A percentile compares a stretch with the other conserved stretches of the same genome.
phyloP scores from a whole-genome alignment of 2,888 invertebrate species.

The Tupiocoris notatus region DNA sequence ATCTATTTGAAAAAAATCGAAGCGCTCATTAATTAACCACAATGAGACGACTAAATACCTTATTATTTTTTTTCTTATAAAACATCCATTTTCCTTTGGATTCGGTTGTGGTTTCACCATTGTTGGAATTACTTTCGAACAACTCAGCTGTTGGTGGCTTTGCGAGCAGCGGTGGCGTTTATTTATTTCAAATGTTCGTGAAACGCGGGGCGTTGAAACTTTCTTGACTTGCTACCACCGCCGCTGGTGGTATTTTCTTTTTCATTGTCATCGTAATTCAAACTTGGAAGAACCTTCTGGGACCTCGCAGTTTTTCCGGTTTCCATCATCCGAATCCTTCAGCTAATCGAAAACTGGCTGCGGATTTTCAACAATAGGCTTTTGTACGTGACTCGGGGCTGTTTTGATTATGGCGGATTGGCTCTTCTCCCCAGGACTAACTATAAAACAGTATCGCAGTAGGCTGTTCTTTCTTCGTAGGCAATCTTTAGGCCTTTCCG shows the following conservation, averaged over 20 bases:
- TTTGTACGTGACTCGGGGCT: conserved; percentile 24
- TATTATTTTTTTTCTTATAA: too few relatives aligned
- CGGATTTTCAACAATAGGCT: conserved; percentile 35
- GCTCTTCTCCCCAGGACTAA: conserved; percentile 1
- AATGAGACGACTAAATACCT: too few relatives aligned
- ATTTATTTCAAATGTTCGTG: background rate
- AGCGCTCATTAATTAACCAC: too few relatives aligned
- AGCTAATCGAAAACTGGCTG: conserved; percentile 29
- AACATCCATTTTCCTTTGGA: too few relatives aligned
- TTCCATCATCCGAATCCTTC: conserved; percentile 36
- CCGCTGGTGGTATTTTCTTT: too few relatives aligned
- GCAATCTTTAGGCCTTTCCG: conserved; percentile 27
- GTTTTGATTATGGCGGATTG: conserved; percentile 41
- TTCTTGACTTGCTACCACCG: background rate
- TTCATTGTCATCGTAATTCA: background rate
- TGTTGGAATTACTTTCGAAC: background rate
- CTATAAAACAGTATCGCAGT: background rate
- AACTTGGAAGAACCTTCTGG: conserved; percentile 22
- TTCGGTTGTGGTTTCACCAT: too few relatives aligned
- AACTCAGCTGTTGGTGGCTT: background rate
- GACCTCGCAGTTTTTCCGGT: conserved; percentile 14
- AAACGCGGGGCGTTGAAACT: background rate
- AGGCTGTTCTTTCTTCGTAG: conserved; percentile 38
- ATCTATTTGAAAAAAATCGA: too few relatives aligned
- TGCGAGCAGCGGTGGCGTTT: background rate